Evolutionary conservation across 2,888 invertebrate genomes (phyloP).

Genomic region (Lepidochrysops patricia): DNA sequence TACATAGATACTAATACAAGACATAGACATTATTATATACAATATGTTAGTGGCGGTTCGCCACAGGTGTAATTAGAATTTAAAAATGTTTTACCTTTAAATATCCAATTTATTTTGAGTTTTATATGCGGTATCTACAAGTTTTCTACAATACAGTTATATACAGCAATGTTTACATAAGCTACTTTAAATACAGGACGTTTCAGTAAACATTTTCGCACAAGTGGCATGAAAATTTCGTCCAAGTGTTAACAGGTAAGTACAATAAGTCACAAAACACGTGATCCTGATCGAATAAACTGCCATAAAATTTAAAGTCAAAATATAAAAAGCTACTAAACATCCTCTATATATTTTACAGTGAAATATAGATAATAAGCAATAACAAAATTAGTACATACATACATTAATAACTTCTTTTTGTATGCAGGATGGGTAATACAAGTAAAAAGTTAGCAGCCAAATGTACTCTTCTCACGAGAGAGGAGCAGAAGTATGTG

Average conservation of each 20-base stretch:
- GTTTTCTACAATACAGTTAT: not conserved
- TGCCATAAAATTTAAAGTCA: not conserved
- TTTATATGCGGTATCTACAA: too few species aligned
- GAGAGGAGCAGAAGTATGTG: constrained; percentile 77
- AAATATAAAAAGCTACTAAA: not conserved
- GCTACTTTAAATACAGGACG: not conserved
- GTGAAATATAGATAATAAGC: too few species aligned
- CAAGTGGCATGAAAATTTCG: not conserved
- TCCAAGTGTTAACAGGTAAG: not conserved
- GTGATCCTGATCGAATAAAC: not conserved
- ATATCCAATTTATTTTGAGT: too few species aligned
- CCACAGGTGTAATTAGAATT: too few species aligned
- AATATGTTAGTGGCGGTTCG: too few species aligned
- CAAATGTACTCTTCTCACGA: constrained; percentile 77
- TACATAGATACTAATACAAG: too few species aligned
- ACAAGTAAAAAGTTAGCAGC: constrained; percentile 79
- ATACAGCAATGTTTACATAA: not conserved
- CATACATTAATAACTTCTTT: not conserved
- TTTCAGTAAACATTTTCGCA: not conserved
- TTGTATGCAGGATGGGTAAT: constrained; percentile 66
- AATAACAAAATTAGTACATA: too few species aligned
- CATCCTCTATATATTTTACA: not conserved
- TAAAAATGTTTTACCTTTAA: not conserved
- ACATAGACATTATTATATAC: too few species aligned
- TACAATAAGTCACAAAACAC: not conserved